These are phyloP conservation scores for Hydropsyche betteni DNA, from an alignment of 2,888 invertebrate genomes.

Conservation along the genomic window DNA sequence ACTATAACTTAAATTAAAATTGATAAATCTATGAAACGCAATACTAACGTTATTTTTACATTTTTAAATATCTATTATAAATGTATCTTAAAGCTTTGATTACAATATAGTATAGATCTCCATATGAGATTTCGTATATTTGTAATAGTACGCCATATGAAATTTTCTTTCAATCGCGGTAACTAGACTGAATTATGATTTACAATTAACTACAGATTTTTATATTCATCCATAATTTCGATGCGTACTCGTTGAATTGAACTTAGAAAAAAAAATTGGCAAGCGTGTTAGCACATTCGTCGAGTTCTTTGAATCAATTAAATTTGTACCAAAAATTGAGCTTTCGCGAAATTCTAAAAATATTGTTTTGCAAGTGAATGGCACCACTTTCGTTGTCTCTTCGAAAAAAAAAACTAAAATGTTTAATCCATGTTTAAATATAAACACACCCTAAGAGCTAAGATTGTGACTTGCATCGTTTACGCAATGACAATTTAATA, in stretches of 20 bases:
- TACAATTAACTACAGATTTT: not conserved
- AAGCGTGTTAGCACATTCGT: constrained; percentile 14
- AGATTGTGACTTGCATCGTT: constrained; percentile 18
- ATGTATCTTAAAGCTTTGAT: constrained; percentile 25
- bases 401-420: constrained; percentile 27
- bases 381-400: constrained; percentile 17
- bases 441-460: constrained; percentile 8
- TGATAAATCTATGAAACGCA: constrained; percentile 28
- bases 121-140: not conserved
- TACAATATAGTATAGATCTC: constrained; percentile 21
- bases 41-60: constrained; percentile 31
- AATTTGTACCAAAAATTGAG: constrained; percentile 8
- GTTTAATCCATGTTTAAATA: not conserved
- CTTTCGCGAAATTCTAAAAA: not conserved
- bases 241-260: constrained; percentile 22
- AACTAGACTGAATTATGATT: constrained; percentile 24
- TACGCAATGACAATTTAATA: constrained; percentile 15
- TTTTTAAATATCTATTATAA: constrained; percentile 19
- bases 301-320: no score
- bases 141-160: constrained; percentile 22
- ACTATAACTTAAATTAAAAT: constrained; percentile 30
- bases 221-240: constrained; percentile 1
- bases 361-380: constrained; percentile 1
- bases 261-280: constrained; percentile 19
- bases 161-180: constrained; percentile 16